Percentiles rank a stretch among this genome's conserved stretches.
phyloP scores from a whole-genome alignment of 2,888 invertebrate genomes.

The Drosophila histrio region DNA sequence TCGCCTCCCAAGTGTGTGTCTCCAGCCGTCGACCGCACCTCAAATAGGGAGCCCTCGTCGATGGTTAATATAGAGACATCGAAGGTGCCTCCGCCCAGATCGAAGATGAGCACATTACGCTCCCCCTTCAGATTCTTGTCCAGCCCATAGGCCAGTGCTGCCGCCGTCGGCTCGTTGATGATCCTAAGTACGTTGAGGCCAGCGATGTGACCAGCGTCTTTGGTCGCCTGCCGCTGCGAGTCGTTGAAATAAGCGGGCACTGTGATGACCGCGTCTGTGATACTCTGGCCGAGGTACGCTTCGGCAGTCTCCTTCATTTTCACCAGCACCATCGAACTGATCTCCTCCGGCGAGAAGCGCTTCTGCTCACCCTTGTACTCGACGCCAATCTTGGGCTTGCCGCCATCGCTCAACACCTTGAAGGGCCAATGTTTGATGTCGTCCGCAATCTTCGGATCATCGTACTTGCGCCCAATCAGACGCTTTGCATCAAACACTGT shows the following conservation, averaged over 20 bases:
- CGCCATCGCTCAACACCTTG: slow-evolving; percentile 91
- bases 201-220: slow-evolving; percentile 95
- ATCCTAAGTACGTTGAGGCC: slow-evolving; percentile 95
- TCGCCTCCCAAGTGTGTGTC: slow-evolving; percentile 95
- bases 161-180: slow-evolving; percentile 96
- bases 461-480: slow-evolving; percentile 95
- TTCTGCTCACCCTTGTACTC: slow-evolving; percentile 95
- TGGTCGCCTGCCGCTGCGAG: slow-evolving; percentile 91
- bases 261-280: slow-evolving; percentile 88
- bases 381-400: slow-evolving; percentile 92
- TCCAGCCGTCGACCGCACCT: slow-evolving; percentile 94
- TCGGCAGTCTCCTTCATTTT: slow-evolving; percentile 97
- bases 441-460: slow-evolving; percentile 93
- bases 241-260: slow-evolving; percentile 85
- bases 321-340: slow-evolving; percentile 92
- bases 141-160: slow-evolving; percentile 95
- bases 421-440: slow-evolving; percentile 98
- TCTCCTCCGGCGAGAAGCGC: slow-evolving; percentile 94
- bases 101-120: slow-evolving; percentile 90
- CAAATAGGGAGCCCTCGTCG: slow-evolving; percentile 94
- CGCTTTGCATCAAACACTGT: slow-evolving; percentile 97
- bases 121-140: slow-evolving; percentile 93
- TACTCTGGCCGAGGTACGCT: slow-evolving; percentile 92
- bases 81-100: slow-evolving; percentile 85
- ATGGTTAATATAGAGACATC: slow-evolving; percentile 49